Evolutionary conservation across 2,797 vertebrate genomes (phyloP), one percentile per base, ranked within the genome.

Genomic region (Anguilla marmorata): DNA sequence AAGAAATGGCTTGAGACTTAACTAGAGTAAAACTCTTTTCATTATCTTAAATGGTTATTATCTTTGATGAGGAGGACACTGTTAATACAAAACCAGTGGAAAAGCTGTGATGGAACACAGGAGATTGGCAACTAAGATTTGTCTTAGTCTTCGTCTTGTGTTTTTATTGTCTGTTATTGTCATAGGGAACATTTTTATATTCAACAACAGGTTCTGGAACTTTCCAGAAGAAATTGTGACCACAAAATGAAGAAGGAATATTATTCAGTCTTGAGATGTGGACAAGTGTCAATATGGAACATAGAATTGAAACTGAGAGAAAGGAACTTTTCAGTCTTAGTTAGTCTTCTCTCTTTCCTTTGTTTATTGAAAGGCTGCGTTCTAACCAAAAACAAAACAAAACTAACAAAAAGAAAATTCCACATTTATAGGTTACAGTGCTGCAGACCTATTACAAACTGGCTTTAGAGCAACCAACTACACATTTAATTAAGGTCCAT

Each of bases 211-310:
- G 48, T 60, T 54, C 54, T 14, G 37, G 58, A 37, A 33, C 63
- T 50, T 86, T 88, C 69, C 37, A 19, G 87, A 88, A 88, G 16
- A 86, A n/a, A 54, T 54, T 86, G 72, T 83, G 87, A 85, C 85
- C 54, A 37, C 85, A n/a, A 45, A 86, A 86, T 83, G 84, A 83
- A 85, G 48, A 54, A n/a, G 74, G 85, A 56, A 83, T 56, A 83
- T 86, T 85, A 9, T 37, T 74, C 48, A 30, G 72, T 86, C 76
- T 86, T 24, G 83, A 79, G 69, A 54, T 48, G 58, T 56, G 79
- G 45, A 37, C 66, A 63, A 85, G 21, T n/a, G 69, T 33, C 60
- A 56, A 85, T 16, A 27, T 19, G 74, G 85, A 88, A 84, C 85
- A 83, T 74, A 69, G 56, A 69, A 14, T 66, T 45, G 74, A 30